Conservation (phyloP, 2,888 invertebrate species). For the Callinectes sapidus region DNA sequence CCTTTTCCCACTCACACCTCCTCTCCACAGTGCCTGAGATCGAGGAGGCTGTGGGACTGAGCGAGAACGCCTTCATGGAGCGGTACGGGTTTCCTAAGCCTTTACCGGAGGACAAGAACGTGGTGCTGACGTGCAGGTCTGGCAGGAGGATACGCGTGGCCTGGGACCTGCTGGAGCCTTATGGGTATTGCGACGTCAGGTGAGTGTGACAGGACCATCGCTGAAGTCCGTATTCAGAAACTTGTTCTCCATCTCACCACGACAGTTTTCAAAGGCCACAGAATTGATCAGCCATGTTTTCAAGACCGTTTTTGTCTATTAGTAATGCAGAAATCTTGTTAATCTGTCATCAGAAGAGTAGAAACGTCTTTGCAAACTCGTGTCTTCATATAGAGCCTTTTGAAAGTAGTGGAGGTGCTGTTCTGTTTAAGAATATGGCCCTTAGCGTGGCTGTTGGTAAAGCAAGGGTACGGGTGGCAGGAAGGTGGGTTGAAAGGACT, state of each 20-base stretch:
- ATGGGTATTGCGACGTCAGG: slow-evolving; percentile 62
- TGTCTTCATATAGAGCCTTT: too few species aligned
- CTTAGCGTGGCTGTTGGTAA: not conserved
- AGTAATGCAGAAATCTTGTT: too few species aligned
- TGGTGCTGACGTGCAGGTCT: slow-evolving; percentile 74
- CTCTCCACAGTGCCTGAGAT: slow-evolving; percentile 71
- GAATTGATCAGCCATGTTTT: too few species aligned
- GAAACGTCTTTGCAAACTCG: too few species aligned
- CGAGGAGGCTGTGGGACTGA: slow-evolving; percentile 73
- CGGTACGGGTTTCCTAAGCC: slow-evolving; percentile 74
- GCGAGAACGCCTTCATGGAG: slow-evolving; percentile 73
- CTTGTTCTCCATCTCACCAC: too few species aligned
- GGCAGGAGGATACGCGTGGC: slow-evolving; percentile 73
- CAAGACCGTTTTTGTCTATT: too few species aligned
- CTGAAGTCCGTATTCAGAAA: too few species aligned
- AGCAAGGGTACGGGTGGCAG: not conserved
- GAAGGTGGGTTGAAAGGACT: too few species aligned
- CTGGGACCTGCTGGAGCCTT: slow-evolving; percentile 38
- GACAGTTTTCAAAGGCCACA: too few species aligned
- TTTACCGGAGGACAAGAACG: slow-evolving; percentile 63
- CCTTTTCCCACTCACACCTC: not conserved
- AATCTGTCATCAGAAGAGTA: too few species aligned
- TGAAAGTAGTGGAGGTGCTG: too few species aligned
- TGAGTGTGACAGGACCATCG: not conserved
- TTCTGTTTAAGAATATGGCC: too few species aligned